Evolutionary conservation across 2,888 invertebrate species (phyloP).

Genomic region (Smittia aterrima): DNA sequence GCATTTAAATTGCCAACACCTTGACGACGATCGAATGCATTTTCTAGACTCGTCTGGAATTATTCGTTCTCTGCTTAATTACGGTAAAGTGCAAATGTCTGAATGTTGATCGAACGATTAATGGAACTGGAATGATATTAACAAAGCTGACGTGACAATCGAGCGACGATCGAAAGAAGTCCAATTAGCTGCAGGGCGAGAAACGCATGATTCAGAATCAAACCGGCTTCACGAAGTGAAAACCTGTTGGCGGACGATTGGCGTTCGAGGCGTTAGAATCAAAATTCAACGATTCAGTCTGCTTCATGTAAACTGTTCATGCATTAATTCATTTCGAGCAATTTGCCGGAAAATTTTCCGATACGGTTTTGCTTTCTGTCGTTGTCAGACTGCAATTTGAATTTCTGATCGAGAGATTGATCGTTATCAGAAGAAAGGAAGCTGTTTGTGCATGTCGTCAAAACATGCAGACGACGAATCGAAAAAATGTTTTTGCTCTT

Average conservation of each 20-base stretch:
- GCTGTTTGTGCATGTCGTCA: slow-evolving; percentile 9
- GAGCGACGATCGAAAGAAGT: too few relatives aligned
- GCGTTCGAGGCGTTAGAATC: neutral
- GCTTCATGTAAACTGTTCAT: neutral
- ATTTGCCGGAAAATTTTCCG: slow-evolving; percentile 15
- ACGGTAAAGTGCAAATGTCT: neutral
- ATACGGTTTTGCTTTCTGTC: neutral
- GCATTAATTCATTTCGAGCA: slow-evolving; percentile 8
- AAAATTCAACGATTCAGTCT: neutral
- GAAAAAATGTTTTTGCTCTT: neutral
- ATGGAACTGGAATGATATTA: too few relatives aligned
- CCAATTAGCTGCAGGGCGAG: too few relatives aligned
- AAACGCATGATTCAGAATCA: neutral
- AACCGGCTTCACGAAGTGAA: neutral
- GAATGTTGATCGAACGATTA: neutral
- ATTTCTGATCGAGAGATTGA: neutral
- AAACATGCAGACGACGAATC: neutral
- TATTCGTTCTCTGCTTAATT: neutral
- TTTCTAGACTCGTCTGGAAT: neutral
- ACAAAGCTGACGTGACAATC: too few relatives aligned
- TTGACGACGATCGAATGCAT: neutral
- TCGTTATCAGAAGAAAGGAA: neutral
- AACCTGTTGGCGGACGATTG: neutral
- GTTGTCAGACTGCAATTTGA: slow-evolving; percentile 9
- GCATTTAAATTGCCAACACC: neutral